Percentiles rank a stretch among this genome's conserved stretches.
These are phyloP conservation scores for Drosophila robusta DNA, from an alignment of 2,888 invertebrate species.

Conservation along the genomic window DNA sequence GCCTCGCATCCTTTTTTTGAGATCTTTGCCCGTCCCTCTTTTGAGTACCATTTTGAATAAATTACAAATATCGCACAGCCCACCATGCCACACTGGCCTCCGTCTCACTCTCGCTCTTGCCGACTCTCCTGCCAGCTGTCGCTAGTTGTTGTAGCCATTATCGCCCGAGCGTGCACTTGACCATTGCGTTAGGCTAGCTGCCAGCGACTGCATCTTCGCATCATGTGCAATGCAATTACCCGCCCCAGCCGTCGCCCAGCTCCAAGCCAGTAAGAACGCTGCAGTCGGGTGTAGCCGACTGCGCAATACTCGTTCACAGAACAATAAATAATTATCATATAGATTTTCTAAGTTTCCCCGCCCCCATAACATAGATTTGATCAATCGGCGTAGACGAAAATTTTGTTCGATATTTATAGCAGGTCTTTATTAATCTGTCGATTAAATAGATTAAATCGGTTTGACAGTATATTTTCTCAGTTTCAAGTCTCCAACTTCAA, in stretches of 20 bases:
- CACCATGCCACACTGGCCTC: background rate
- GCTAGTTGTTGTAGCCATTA: constrained; percentile 10
- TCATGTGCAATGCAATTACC: constrained; percentile 1
- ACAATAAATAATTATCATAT: too few relatives aligned
- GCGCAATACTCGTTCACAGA: too few relatives aligned
- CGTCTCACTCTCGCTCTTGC: background rate
- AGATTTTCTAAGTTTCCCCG: too few relatives aligned
- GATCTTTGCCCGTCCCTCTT: background rate
- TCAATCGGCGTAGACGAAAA: too few relatives aligned
- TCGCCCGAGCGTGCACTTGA: constrained; percentile 14
- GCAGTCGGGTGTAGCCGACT: too few relatives aligned
- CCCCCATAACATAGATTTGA: too few relatives aligned
- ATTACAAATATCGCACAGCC: constrained; percentile 1
- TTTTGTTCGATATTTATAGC: too few relatives aligned
- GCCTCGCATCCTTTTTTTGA: background rate
- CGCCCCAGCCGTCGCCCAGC: background rate
- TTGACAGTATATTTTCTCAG: too few relatives aligned
- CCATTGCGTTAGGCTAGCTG: constrained; percentile 7
- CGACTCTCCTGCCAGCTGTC: background rate
- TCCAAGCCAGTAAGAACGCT: too few relatives aligned
- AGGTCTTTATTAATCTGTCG: too few relatives aligned
- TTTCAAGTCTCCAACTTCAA: too few relatives aligned
- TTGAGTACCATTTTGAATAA: constrained; percentile 17
- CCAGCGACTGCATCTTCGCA: constrained; percentile 13
- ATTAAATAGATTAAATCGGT: too few relatives aligned